Conservation (phyloP, 2,113 vertebrate species). For the Hiodon tergisus region DNA sequence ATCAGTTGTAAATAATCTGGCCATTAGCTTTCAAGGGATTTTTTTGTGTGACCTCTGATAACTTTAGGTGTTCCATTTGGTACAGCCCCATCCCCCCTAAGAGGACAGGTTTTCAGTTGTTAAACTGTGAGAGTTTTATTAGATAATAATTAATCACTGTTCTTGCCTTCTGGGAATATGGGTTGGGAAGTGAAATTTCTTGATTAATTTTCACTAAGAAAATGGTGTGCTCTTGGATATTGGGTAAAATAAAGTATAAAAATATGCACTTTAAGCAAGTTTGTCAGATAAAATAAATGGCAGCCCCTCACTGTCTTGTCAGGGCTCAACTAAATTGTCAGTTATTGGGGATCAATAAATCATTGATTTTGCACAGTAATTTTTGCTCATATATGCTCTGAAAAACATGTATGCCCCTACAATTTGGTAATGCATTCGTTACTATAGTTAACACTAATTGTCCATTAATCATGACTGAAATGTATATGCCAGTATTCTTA, state of each 20-base stretch:
- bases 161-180: background rate
- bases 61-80: background rate
- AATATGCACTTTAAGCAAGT: background rate
- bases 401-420: background rate
- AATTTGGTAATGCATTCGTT: no score
- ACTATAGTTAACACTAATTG: no score
- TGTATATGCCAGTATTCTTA: no score
- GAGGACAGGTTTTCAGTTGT: background rate
- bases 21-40: background rate
- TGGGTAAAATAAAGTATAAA: background rate
- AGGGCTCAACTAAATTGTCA: no score
- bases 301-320: no score
- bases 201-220: background rate
- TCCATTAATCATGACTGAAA: no score
- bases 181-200: background rate
- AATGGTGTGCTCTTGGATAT: background rate
- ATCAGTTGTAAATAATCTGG: background rate
- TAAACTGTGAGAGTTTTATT: background rate
- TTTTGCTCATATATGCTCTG: background rate
- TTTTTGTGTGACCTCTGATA: background rate
- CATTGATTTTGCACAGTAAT: background rate
- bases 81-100: no score
- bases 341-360: no score
- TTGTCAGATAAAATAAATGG: no score
- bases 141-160: background rate